These are phyloP conservation scores for Leuctra nigra DNA, from an alignment of 2,888 invertebrate species.

Conservation along the genomic window DNA sequence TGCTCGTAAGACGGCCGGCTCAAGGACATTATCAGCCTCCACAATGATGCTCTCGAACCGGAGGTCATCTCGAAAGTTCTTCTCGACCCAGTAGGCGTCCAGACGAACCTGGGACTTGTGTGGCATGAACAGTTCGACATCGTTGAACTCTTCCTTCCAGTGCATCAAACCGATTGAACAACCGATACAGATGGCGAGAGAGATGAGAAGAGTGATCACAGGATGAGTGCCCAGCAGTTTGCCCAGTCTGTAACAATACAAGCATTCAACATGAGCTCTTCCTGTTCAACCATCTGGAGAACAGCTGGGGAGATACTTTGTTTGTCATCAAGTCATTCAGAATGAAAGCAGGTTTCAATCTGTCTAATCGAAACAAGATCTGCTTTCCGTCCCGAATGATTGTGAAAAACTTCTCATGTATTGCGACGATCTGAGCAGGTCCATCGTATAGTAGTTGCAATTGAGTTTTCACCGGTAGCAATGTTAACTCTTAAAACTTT, in stretches of 20 bases:
- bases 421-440: background rate
- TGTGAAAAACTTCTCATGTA: background rate
- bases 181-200: conserved; percentile 29
- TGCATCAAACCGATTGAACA: conserved; percentile 37
- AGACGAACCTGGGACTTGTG: conserved; percentile 35
- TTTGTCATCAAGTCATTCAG: too few relatives aligned
- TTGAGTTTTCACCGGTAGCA: too few relatives aligned
- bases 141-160: conserved; percentile 39
- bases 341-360: too few relatives aligned
- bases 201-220: conserved; percentile 24
- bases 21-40: conserved; percentile 39
- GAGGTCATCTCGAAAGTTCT: conserved; percentile 38
- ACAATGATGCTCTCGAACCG: conserved; percentile 40
- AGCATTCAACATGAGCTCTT: background rate
- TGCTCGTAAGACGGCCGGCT: conserved; percentile 37
- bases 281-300: background rate
- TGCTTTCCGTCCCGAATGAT: too few relatives aligned
- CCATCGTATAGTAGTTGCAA: too few relatives aligned
- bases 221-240: conserved; percentile 27
- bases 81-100: conserved; percentile 38
- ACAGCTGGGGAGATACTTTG: too few relatives aligned
- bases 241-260: conserved; percentile 28
- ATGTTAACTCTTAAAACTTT: too few relatives aligned
- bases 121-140: conserved; percentile 38
- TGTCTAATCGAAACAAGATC: too few relatives aligned